Base-by-base conservation (phyloP, 2,113 vertebrate genomes). In the Merops nubicus region DNA sequence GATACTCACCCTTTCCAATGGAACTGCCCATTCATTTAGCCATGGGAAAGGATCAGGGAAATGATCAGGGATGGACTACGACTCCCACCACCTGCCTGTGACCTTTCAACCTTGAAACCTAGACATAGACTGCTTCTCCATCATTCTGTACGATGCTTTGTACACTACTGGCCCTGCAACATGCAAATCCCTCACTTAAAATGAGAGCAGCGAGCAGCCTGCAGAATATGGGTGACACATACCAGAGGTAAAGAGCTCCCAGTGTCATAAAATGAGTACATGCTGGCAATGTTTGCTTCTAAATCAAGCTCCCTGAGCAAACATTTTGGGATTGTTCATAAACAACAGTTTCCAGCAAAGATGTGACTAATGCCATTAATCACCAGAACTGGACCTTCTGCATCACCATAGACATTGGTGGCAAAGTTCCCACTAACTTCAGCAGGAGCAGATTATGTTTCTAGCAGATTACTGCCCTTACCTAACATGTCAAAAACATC, bases 281-380 rank as follows among this genome's bases (percentile, higher is more conserved):
- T 56, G 45, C 43, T 80, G 85, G 48, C 73, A 60, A 11, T 50
- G 91, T 45, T 91, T 91, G 65, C 65, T 87, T 85, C 76, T 89
- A 48, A 92, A 89, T 67, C 2, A 63, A 93, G 83, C 34, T 56
- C 64, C 78, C 62, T 79, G 73, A 79, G 54, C 83, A 92, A 93
- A 85, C n/a, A 38, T 85, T 91, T 90, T 87, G 76, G 79, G 87
- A 91, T 68, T 4, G 12, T 53, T 91, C 56, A 53, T 72, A 62
- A 96, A 85, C 76, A 93, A 86, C 73, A 73, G 83, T 45, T 97
- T 97, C 93, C 96, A 47, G 92, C 84, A 96, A 96, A 93, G 92
- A 92, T 72, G 91, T 96, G 96, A 96, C 60, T 91, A 96, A 97
- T 96, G 48, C 62, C 45, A 29, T 94, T 96, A 97, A 69, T 97